Evolutionary conservation across 1,140 invertebrate genomes (phyloP).

Genomic region (Drosophila insularis): DNA sequence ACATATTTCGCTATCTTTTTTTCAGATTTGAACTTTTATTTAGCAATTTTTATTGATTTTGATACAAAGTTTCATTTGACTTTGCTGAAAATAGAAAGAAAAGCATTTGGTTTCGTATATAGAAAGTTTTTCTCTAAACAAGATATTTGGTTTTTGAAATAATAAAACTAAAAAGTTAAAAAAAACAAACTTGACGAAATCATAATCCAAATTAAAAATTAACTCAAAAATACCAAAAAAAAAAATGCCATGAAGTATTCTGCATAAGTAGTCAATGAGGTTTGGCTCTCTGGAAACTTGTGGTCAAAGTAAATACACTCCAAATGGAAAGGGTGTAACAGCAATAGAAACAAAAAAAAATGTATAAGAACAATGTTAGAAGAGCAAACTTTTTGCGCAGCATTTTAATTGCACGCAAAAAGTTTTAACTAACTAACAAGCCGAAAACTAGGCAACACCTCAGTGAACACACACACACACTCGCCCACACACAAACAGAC

Average conservation of each 20-base stretch:
- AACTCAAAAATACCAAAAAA: neutral
- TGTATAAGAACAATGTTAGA: constrained; percentile 67
- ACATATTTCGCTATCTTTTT: no score
- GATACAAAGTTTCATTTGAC: no score
- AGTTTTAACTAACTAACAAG: constrained; percentile 80
- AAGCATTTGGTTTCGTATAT: no score
- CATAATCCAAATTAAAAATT: no score
- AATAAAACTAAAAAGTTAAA: no score
- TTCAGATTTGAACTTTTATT: no score
- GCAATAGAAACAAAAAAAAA: constrained; percentile 34
- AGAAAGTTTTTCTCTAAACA: no score
- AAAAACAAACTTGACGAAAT: no score
- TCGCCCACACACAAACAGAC: constrained; percentile 17
- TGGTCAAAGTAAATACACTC: neutral
- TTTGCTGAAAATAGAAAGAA: no score
- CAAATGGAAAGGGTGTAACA: neutral
- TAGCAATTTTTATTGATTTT: no score
- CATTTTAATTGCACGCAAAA: constrained; percentile 80
- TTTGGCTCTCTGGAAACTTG: neutral
- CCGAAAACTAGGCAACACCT: constrained; percentile 77
- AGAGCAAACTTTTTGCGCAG: constrained; percentile 75
- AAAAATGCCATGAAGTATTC: constrained; percentile 27
- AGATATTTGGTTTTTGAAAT: no score
- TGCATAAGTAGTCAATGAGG: neutral
- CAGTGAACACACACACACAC: constrained; percentile 60